Base-by-base conservation (phyloP, 1,140 invertebrate species). In the Lineus longissimus region DNA sequence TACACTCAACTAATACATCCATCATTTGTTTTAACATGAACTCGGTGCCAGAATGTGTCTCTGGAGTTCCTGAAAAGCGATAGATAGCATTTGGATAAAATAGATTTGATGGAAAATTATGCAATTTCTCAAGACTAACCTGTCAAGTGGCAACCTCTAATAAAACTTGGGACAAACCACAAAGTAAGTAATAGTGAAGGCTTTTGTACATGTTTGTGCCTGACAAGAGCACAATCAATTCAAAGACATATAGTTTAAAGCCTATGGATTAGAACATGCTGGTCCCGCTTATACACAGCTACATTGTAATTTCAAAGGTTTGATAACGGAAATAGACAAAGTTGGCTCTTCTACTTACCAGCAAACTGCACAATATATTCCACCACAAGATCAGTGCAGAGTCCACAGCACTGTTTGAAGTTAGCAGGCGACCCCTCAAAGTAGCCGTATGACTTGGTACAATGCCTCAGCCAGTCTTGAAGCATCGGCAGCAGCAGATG, bases 391-490 rank as follows among this genome's bases (percentile, higher is more conserved):
- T 96, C 93, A 2, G 92, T 92, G 27, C 91, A 90, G 71, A 94
- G 87, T 15, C 94, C 93, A 76, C 91, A 94, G 72, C 91, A 95
- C 73, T 95, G 93, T 75, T 95, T 95, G 73, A 95, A 96, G 77
- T 93, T 94, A 45, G 90, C 87, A 66, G 88, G 87, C 47, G 86
- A 86, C 69, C 90, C 88, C 36, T 87, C 85, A 67, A 85, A 85
- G 68, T 85, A 85, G 62, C 87, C 85, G 58, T 89, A 87, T 69
- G 86, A 86, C 2, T 82, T 81, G 0, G 85, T 86, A 33, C 78
- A 74, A 74, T 90, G 88, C 11, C 92, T 84, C 54, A 95, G 76
- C 93, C 93, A 95, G 67, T 89, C 88, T 82, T 96, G 93, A 15
- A 95, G 88, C 82, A 91, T 91, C 0, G 93, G 93, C 59, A 97